phyloP scores from a whole-genome alignment of 2,797 vertebrate genomes.

The Rhinichthys osculus region DNA sequence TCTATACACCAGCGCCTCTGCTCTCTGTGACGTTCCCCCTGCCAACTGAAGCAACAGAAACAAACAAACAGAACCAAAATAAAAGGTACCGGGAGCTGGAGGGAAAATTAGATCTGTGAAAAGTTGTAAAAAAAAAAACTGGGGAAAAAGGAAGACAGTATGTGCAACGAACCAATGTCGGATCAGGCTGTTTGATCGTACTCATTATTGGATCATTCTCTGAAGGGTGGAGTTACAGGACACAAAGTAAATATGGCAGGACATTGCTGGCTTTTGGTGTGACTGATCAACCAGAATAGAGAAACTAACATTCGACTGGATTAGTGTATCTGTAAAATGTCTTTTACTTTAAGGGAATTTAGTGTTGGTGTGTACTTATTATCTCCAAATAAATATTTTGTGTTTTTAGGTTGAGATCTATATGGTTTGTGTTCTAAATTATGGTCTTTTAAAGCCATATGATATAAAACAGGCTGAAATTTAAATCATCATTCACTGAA shows the following conservation, averaged over 20 bases:
- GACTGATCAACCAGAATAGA: not conserved
- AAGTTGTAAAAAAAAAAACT: slow-evolving; percentile 54
- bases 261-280: slow-evolving; percentile 31
- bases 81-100: slow-evolving; percentile 69
- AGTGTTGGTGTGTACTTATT: not conserved
- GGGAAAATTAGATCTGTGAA: slow-evolving; percentile 69
- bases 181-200: slow-evolving; percentile 52
- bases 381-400: slow-evolving; percentile 31
- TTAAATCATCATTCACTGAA: not conserved
- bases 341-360: not conserved
- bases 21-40: slow-evolving; percentile 74
- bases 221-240: slow-evolving; percentile 43
- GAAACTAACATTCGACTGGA: not conserved
- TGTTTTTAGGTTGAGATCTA: slow-evolving; percentile 44
- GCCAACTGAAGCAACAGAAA: slow-evolving; percentile 39
- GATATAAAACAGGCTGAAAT: not conserved
- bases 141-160: slow-evolving; percentile 56
- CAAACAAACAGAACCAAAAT: slow-evolving; percentile 69
- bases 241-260: slow-evolving; percentile 42
- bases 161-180: slow-evolving; percentile 50
- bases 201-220: slow-evolving; percentile 54
- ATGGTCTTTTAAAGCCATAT: not conserved
- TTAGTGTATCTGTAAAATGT: not conserved
- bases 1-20: slow-evolving; percentile 94
- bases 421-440: not conserved